Base-by-base conservation (phyloP, 30 jellyfish, hydroid and myxozoan genomes). In the Cassiopea xamachana region DNA sequence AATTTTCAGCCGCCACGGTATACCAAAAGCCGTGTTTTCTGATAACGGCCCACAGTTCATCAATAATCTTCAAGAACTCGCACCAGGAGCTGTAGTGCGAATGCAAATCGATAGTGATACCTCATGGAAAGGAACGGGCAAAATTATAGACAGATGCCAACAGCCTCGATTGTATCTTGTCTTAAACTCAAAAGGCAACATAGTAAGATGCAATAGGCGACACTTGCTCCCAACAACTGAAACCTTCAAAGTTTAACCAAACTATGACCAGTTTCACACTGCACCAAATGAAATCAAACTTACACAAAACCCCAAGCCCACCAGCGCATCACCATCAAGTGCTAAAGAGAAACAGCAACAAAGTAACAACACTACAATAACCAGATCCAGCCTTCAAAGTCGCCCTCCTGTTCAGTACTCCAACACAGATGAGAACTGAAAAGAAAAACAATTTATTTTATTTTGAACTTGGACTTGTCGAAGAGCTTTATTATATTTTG, bases 121-220 rank as follows among this genome's bases (percentile, higher is more conserved):
- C 14, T 59, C 69, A 6, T 14, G 69, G 14, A 14, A 59, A 59
- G 69, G 14, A 59, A 59, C 8, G 51, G 90, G 94, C 4, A 77
- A 59, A 78, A 58, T 78, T 15, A 48, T 87, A 46, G 69, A 61
- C 62, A 87, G 47, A 87, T 79, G 87, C 87, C 69, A 86, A 16
- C 88, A 74, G 75, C 93, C 89, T 86, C 89, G 39, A 86, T 86
- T 89, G 5, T 86, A 86, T 81, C 88, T 86, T 7, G 80, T 60
- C 58, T 55, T 73, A 73, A 86, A 86, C 72, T 86, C 93, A 51
- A 86, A 72, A 82, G 93, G 93, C 81, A 86, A 76, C 47, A 74
- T 64, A 2, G 75, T 86, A 55, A 27, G 39, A 27, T 27, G 39
- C 39, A 27, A 27, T 27, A 27, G 39, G 39, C 39, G 39, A 27